Base-by-base conservation (phyloP, 2,113 vertebrate species). In the Strix aluco region DNA sequence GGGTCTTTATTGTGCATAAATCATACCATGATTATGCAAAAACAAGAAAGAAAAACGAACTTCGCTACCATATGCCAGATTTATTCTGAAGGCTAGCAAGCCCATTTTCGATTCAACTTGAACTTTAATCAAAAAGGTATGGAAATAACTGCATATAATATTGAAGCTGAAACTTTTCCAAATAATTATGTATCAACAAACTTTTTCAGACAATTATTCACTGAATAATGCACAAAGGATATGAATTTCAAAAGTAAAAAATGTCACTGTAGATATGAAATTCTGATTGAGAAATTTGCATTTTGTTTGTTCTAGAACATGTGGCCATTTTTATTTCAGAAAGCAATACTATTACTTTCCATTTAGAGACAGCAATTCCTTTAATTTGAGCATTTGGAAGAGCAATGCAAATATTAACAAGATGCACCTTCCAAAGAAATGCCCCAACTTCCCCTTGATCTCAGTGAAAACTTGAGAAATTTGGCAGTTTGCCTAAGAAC, bases 211-310 rank as follows among this genome's bases (percentile, higher is more conserved):
- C 46, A 96, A 94, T 94, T 93, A 96, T 95, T 94, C 93, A 94
- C 85, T 97, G 93, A 96, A 95, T 93, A 96, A 97, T 88, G 92
- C 88, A 96, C 88, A 95, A 94, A 97, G 85, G 79, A 81, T 88
- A 96, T 93, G 95, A 95, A 96, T 86, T 88, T 95, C 92, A 95
- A 94, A 95, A 94, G 90, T 92, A 94, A 90, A 91, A 92, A 71
- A 78, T 66, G 57, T 90, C 96, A 95, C 57, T 18, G 38, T 62
- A 81, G 36, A 87, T 91, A 88, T 55, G 73, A 96, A 94, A 95
- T 95, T 96, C 94, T 94, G 96, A 95, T 95, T 92, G 67, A 94
- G 79, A 80, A 92, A 96, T 96, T 95, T 93, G 92, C 96, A 95
- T 95, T 96, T 94, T 96, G 92, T 95, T 96, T 96, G 75, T 95